Evolutionary conservation across 92 coral and sea anemone genomes (phyloP).

Genomic region (Plumapathes pennacea): DNA sequence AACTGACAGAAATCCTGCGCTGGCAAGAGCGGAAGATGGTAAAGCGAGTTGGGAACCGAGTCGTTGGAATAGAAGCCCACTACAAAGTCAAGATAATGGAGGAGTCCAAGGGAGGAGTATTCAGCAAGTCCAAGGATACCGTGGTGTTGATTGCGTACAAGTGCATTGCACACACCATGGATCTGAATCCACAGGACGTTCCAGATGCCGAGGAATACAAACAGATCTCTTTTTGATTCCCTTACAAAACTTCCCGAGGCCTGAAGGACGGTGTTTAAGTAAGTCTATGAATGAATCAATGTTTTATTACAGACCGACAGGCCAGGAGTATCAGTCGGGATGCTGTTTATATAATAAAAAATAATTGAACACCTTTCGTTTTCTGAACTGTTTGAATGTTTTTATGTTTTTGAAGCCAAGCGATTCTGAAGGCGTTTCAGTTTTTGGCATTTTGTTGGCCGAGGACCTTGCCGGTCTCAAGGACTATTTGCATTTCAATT

Average conservation of each 20-base stretch:
- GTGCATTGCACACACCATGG: constrained; percentile 4
- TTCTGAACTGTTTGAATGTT: too few species aligned
- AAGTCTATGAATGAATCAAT: too few species aligned
- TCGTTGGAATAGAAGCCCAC: constrained; percentile 9
- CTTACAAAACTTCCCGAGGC: background rate
- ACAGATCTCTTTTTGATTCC: constrained; percentile 1
- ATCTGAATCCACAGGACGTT: constrained; percentile 2
- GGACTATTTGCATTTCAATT: too few species aligned
- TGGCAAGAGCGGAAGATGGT: constrained; percentile 3
- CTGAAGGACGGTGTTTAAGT: too few species aligned
- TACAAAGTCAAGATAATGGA: constrained; percentile 10
- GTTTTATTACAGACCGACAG: too few species aligned
- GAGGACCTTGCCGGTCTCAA: too few species aligned
- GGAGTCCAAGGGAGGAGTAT: constrained; percentile 1
- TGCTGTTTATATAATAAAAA: too few species aligned
- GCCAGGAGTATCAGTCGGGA: too few species aligned
- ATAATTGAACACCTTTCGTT: too few species aligned
- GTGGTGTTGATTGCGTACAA: constrained; percentile 14
- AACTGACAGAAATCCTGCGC: constrained; percentile 13
- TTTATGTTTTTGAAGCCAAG: too few species aligned
- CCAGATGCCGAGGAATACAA: constrained; percentile 6
- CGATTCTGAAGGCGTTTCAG: too few species aligned
- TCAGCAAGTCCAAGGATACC: constrained; percentile 1
- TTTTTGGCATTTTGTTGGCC: too few species aligned
- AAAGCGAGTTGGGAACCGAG: constrained; percentile 4